Percentiles rank a stretch among this genome's conserved stretches.
Evolutionary conservation across 2,113 vertebrate species (phyloP).

Genomic region (Phalacrocorax pelagicus): DNA sequence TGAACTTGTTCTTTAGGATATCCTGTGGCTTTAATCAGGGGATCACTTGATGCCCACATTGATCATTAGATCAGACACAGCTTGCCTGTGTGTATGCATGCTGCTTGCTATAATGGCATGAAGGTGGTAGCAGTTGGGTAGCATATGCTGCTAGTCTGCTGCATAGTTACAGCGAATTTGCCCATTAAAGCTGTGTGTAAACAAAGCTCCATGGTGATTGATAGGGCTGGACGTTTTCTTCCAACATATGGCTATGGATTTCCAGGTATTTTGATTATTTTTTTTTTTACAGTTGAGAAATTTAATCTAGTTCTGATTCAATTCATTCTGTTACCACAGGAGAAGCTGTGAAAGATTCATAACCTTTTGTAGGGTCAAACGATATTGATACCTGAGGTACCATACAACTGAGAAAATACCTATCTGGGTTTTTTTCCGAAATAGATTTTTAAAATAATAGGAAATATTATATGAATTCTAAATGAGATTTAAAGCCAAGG

Average conservation of each 20-base stretch:
- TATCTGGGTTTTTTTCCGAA: neutral
- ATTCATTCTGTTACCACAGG: neutral
- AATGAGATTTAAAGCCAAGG: neutral
- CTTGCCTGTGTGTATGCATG: neutral
- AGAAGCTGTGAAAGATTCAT: neutral
- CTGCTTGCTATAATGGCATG: neutral
- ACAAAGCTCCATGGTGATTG: constrained; percentile 17
- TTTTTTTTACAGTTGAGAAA: neutral
- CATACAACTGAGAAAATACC: neutral
- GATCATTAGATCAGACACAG: constrained; percentile 2
- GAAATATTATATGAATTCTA: neutral
- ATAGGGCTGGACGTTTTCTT: constrained; percentile 25
- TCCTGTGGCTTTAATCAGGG: neutral
- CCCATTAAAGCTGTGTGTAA: constrained; percentile 28
- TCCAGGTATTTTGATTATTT: constrained; percentile 23
- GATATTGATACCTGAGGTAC: neutral
- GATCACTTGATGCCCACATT: neutral
- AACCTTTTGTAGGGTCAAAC: neutral
- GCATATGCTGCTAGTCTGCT: constrained; percentile 52
- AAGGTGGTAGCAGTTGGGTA: neutral
- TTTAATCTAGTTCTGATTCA: neutral
- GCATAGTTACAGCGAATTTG: neutral
- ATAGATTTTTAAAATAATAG: neutral
- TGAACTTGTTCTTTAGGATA: neutral
- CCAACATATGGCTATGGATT: neutral